These are phyloP conservation scores for Tyrannus savana DNA, from an alignment of 2,113 vertebrate species.

Conservation along the genomic window DNA sequence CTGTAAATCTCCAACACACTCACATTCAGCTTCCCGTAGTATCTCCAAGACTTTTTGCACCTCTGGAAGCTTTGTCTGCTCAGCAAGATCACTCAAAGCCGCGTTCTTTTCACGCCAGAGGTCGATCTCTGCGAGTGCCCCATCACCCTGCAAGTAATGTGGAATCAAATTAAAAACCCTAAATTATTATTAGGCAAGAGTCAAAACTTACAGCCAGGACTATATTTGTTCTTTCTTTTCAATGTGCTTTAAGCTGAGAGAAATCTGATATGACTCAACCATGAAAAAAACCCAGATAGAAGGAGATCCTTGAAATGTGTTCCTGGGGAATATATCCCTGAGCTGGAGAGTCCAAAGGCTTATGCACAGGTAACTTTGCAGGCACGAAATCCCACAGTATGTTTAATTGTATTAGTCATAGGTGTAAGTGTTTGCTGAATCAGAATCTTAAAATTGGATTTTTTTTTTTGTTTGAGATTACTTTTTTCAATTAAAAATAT, in stretches of 20 bases:
- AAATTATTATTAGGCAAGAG: neutral
- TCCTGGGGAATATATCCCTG: neutral
- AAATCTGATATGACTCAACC: neutral
- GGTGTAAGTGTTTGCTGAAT: neutral
- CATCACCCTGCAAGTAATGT: conserved; percentile 70
- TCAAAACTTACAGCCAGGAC: neutral
- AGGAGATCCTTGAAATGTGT: neutral
- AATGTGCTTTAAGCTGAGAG: neutral
- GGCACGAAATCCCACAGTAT: neutral
- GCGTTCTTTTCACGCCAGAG: conserved; percentile 86
- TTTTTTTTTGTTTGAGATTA: neutral
- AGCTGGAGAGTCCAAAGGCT: neutral
- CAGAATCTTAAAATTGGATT: neutral
- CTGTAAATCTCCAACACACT: conserved; percentile 75
- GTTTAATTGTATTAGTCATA: neutral
- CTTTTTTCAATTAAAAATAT: neutral
- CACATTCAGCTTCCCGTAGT: conserved; percentile 73
- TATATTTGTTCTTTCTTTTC: neutral
- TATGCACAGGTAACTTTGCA: neutral
- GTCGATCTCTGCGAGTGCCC: conserved; percentile 86
- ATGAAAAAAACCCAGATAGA: neutral
- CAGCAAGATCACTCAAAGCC: conserved; percentile 78
- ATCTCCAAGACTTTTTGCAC: conserved; percentile 83
- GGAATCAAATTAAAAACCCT: neutral
- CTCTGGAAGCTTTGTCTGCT: conserved; percentile 81